These are phyloP conservation scores for Plotosus lineatus DNA, from an alignment of 2,113 vertebrate genomes.

Conservation along the genomic window DNA sequence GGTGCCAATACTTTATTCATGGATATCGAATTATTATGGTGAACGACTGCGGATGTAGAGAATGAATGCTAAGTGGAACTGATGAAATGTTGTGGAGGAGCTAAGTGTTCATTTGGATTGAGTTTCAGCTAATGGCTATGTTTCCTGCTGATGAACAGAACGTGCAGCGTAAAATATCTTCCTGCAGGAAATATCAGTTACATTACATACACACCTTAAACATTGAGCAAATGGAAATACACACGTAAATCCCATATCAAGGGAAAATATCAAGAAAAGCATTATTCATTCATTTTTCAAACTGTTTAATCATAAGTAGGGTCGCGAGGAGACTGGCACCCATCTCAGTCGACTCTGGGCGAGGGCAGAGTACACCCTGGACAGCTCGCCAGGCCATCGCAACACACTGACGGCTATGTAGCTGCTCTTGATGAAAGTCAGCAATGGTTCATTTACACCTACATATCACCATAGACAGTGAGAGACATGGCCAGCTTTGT, in stretches of 20 bases:
- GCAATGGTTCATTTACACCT: too few species aligned
- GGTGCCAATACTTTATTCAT: neutral
- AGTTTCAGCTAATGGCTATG: slow-evolving; percentile 11
- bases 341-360: too few species aligned
- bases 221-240: neutral
- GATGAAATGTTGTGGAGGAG: neutral
- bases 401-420: too few species aligned
- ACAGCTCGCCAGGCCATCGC: too few species aligned
- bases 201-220: neutral
- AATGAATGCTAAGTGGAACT: neutral
- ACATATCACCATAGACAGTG: too few species aligned
- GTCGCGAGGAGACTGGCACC: too few species aligned
- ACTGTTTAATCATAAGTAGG: too few species aligned
- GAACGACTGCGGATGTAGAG: neutral
- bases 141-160: slow-evolving; percentile 3
- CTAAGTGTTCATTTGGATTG: neutral
- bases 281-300: too few species aligned
- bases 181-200: slow-evolving; percentile 20
- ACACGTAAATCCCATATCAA: neutral
- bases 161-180: neutral
- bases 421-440: too few species aligned
- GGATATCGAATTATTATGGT: neutral
- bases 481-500: too few species aligned
- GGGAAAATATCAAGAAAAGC: too few species aligned
- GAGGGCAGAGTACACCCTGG: too few species aligned